Conservation (phyloP, 2,888 invertebrate species). For the Drosophila kambysellisi region DNA sequence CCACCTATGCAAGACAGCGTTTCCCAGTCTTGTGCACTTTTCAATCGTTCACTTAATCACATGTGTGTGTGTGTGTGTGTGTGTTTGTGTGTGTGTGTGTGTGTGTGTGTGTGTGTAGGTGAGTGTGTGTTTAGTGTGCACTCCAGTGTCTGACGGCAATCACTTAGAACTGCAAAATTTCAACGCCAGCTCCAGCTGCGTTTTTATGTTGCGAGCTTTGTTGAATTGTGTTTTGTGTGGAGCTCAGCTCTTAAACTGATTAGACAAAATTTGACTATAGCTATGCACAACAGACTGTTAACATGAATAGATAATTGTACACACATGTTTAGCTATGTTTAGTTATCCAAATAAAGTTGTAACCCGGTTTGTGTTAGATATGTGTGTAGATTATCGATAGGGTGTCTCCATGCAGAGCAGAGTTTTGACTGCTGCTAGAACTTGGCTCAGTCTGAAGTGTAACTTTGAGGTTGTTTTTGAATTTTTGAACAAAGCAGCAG, state of each 20-base stretch:
- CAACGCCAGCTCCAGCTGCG: conserved; percentile 69
- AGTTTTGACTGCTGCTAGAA: not conserved
- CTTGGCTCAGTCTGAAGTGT: not conserved
- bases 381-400: not conserved
- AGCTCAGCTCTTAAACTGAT: conserved; percentile 31
- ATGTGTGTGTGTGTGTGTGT: conserved; percentile 5
- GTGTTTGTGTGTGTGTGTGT: too few species aligned
- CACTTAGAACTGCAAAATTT: conserved; percentile 44
- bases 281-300: conserved; percentile 31
- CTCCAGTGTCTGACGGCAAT: conserved; percentile 8
- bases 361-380: not conserved
- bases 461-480: not conserved
- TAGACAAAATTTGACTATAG: conserved; percentile 25
- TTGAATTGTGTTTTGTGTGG: conserved; percentile 18
- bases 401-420: not conserved
- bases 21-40: conserved; percentile 11
- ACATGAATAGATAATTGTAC: conserved; percentile 31
- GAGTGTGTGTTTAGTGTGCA: not conserved
- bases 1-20: conserved; percentile 47
- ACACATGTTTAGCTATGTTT: conserved; percentile 9
- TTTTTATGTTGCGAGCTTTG: conserved; percentile 47
- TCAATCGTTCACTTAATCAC: conserved; percentile 60
- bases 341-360: conserved; percentile 24
- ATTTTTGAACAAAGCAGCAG: not conserved
- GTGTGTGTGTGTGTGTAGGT: conserved; percentile 11